Evolutionary conservation across 92 coral and sea anemone species (phyloP).

Genomic region (Virgularia gustaviana): DNA sequence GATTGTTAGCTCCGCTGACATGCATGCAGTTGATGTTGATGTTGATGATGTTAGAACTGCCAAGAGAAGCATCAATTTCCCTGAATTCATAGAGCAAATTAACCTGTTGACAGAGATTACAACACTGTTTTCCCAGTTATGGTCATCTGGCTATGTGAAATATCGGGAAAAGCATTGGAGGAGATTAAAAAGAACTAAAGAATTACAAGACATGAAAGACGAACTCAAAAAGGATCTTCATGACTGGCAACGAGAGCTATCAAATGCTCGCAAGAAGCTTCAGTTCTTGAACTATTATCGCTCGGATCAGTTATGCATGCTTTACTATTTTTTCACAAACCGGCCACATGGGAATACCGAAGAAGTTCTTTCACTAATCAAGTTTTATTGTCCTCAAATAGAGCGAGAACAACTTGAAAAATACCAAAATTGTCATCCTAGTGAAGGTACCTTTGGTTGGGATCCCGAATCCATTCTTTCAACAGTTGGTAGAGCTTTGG

Average conservation of each 20-base stretch:
- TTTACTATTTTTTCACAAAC: slow-evolving; percentile 44
- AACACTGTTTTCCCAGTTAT: slow-evolving; percentile 43
- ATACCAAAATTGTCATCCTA: too few species aligned
- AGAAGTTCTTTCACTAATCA: too few species aligned
- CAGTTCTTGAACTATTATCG: slow-evolving; percentile 58
- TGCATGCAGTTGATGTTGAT: slow-evolving; percentile 36
- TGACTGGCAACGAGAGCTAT: slow-evolving; percentile 40
- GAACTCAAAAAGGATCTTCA: slow-evolving; percentile 25
- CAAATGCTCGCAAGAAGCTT: slow-evolving; percentile 28
- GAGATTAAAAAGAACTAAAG: slow-evolving; percentile 28
- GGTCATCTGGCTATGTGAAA: slow-evolving; percentile 54
- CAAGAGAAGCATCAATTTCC: slow-evolving; percentile 28
- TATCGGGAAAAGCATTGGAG: slow-evolving; percentile 40
- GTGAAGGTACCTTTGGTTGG: not conserved
- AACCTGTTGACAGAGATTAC: slow-evolving; percentile 54
- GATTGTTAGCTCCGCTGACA: slow-evolving; percentile 57
- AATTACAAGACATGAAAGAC: slow-evolving; percentile 35
- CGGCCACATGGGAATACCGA: not conserved
- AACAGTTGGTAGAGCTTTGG: slow-evolving; percentile 17
- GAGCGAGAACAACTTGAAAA: too few species aligned
- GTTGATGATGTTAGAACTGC: slow-evolving; percentile 22
- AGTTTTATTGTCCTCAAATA: too few species aligned
- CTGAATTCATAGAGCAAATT: slow-evolving; percentile 48
- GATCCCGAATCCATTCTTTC: slow-evolving; percentile 2
- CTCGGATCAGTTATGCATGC: slow-evolving; percentile 61